These are phyloP conservation scores for Leptodactylus fallax DNA, from an alignment of 2,797 vertebrate species.

Conservation along the genomic window DNA sequence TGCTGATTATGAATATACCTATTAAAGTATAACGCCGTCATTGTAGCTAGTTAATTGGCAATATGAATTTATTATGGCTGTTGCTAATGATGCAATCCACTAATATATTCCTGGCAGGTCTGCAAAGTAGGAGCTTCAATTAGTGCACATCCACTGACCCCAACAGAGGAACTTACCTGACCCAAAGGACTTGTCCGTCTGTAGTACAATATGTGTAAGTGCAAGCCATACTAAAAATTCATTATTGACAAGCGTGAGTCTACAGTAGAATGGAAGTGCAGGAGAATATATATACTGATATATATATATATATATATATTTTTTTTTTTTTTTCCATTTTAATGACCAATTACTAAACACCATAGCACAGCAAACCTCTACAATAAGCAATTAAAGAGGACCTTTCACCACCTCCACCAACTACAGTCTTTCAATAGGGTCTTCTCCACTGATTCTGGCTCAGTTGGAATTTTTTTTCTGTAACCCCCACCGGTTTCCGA, in stretches of 20 bases:
- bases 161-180: neutral
- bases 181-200: conserved; percentile 9
- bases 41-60: no score
- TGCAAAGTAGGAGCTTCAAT: neutral
- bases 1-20: no score
- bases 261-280: neutral
- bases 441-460: no score
- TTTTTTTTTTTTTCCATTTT: neutral
- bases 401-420: no score
- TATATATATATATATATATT: no score
- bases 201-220: neutral
- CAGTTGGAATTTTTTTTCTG: no score
- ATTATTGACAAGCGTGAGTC: neutral
- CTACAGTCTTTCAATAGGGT: no score
- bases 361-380: neutral
- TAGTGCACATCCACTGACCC: neutral
- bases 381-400: neutral
- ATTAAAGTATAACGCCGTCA: no score
- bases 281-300: no score
- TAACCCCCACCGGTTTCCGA: no score
- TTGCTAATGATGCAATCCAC: neutral
- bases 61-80: no score
- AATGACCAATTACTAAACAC: neutral
- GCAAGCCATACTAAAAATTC: neutral
- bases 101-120: conserved; percentile 9